These are phyloP conservation scores for Lacanobia oleracea DNA, from an alignment of 2,888 invertebrate species.

Conservation along the genomic window DNA sequence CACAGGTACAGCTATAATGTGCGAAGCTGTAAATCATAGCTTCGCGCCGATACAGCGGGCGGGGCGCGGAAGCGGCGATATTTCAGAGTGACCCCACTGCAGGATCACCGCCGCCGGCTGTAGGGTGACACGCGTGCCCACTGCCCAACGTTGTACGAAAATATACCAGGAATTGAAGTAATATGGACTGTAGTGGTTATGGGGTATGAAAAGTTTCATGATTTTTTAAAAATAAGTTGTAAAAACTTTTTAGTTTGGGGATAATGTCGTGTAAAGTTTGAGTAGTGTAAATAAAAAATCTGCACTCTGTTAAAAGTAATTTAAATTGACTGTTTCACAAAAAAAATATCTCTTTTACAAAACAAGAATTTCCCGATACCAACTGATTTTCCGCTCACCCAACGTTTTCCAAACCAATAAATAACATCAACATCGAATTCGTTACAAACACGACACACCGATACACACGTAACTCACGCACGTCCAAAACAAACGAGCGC, in stretches of 20 bases:
- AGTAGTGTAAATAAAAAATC: background rate
- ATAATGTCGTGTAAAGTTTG: background rate
- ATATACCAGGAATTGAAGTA: background rate
- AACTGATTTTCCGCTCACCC: conserved; percentile 22
- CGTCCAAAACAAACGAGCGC: conserved; percentile 65
- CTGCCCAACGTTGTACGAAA: conserved; percentile 23
- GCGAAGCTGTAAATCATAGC: conserved; percentile 59
- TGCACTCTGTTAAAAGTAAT: background rate
- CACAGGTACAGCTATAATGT: conserved; percentile 55
- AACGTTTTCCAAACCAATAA: conserved; percentile 56
- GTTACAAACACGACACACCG: conserved; percentile 47
- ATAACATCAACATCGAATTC: conserved; percentile 61
- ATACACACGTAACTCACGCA: conserved; percentile 65
- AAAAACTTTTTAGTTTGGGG: background rate
- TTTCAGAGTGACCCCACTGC: conserved; percentile 60
- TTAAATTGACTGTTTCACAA: background rate
- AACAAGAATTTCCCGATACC: conserved; percentile 10
- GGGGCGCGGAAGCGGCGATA: conserved; percentile 55
- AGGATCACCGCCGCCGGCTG: conserved; percentile 28
- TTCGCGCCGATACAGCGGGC: conserved; percentile 60
- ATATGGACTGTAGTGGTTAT: background rate
- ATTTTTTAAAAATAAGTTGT: background rate
- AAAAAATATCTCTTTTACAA: conserved; percentile 1
- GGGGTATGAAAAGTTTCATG: background rate
- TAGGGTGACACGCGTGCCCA: conserved; percentile 22